These are phyloP conservation scores for Drosophila ohnishii DNA, from an alignment of 1,140 invertebrate genomes.

Conservation along the genomic window DNA sequence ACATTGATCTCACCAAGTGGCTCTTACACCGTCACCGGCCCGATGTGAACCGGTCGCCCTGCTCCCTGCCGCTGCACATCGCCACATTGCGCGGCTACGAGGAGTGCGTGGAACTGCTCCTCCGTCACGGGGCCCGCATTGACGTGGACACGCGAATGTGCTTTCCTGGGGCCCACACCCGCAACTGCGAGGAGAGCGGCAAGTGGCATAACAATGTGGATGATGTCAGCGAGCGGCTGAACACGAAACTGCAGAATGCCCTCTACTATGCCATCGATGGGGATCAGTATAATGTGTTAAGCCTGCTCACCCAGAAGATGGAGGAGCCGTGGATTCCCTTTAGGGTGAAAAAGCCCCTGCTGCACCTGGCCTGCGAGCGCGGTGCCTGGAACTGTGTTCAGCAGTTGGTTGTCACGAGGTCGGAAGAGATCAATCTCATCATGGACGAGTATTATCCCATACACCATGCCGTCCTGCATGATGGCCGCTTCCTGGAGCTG, in stretches of 20 bases:
- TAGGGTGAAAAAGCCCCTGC: conserved; percentile 85
- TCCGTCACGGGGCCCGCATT: conserved; percentile 85
- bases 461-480: conserved; percentile 88
- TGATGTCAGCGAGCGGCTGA: conserved; percentile 77
- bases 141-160: conserved; percentile 86
- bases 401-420: conserved; percentile 86
- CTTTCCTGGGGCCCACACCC: conserved; percentile 88
- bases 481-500: conserved; percentile 87
- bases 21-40: conserved; percentile 86
- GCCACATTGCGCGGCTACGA: conserved; percentile 88
- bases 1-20: conserved; percentile 88
- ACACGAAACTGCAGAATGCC: conserved; percentile 88
- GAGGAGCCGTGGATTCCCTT: conserved; percentile 88
- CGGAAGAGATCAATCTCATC: conserved; percentile 89
- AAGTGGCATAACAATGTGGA: conserved; percentile 81
- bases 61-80: conserved; percentile 89
- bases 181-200: conserved; percentile 88
- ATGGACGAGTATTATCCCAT: conserved; percentile 91
- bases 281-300: conserved; percentile 87
- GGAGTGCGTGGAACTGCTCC: conserved; percentile 85
- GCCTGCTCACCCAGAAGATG: conserved; percentile 87
- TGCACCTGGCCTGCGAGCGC: conserved; percentile 88
- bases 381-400: conserved; percentile 89
- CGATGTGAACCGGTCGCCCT: conserved; percentile 88
- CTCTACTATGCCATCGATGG: conserved; percentile 90